phyloP scores from a whole-genome alignment of 2,888 invertebrate genomes.

The Sminthurides aquaticus region DNA sequence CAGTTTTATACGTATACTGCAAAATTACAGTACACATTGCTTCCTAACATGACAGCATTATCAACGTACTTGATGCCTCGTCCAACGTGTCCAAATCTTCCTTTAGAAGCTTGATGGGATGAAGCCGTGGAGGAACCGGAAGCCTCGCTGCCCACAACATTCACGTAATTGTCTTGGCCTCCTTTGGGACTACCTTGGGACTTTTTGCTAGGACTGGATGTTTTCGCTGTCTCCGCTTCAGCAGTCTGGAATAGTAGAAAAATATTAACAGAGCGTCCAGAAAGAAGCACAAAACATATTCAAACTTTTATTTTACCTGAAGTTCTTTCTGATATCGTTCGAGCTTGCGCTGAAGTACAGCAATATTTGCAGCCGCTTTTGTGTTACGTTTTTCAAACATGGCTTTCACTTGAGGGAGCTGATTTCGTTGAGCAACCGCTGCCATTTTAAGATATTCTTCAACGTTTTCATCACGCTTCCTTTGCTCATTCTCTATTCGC shows the following conservation, averaged over 20 bases:
- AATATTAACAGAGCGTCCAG: neutral
- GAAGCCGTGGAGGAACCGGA: conserved; percentile 40
- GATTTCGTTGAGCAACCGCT: conserved; percentile 39
- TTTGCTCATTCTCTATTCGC: conserved; percentile 40
- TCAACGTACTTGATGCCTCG: conserved; percentile 40
- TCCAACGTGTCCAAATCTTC: conserved; percentile 37
- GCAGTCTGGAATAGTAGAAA: conserved; percentile 23
- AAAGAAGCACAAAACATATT: neutral
- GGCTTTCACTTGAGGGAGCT: conserved; percentile 40
- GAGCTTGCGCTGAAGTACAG: conserved; percentile 39
- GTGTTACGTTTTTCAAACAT: conserved; percentile 42
- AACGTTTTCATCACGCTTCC: conserved; percentile 39
- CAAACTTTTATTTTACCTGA: conserved; percentile 21
- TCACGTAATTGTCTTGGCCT: conserved; percentile 14
- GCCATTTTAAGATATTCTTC: conserved; percentile 43
- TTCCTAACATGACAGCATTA: neutral
- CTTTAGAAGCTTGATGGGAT: conserved; percentile 39
- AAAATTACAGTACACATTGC: neutral
- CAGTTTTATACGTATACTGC: too few relatives aligned
- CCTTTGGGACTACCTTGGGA: conserved; percentile 28
- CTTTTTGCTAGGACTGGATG: conserved; percentile 37
- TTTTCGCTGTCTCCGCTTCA: conserved; percentile 30
- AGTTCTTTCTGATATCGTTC: conserved; percentile 38
- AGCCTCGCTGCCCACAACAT: conserved; percentile 36
- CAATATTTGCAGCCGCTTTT: conserved; percentile 41